phyloP scores from a whole-genome alignment of 2,797 vertebrate species.

The Ispidina lecontei region DNA sequence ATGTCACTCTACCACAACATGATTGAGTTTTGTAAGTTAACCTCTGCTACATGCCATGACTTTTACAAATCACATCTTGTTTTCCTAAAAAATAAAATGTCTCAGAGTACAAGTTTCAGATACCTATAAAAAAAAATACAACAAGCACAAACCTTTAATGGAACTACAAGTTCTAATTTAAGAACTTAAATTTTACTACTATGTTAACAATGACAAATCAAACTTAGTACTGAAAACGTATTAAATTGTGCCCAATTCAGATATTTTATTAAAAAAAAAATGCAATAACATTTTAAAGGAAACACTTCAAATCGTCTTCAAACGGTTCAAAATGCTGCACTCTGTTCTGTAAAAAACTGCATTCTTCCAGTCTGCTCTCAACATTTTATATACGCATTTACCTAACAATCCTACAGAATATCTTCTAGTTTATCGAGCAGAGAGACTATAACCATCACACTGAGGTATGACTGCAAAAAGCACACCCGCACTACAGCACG shows the following conservation, averaged over 20 bases:
- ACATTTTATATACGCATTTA: too few species aligned
- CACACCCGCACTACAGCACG: not conserved
- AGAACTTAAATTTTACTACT: not conserved
- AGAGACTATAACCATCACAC: not conserved
- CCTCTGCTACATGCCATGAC: accelerated
- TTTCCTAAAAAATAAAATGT: not conserved
- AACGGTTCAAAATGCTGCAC: not conserved
- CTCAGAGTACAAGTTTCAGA: not conserved
- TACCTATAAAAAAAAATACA: accelerated
- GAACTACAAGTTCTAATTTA: not conserved
- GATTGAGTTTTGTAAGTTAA: not conserved
- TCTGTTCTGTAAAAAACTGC: accelerated
- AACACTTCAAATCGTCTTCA: not conserved
- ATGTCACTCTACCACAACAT: not conserved
- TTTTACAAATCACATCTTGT: not conserved
- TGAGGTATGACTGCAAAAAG: accelerated
- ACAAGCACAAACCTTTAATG: not conserved
- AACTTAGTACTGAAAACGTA: not conserved
- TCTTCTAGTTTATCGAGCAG: too few species aligned
- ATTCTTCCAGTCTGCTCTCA: not conserved
- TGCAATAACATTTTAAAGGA: not conserved
- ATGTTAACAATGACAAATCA: not conserved
- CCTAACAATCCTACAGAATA: accelerated
- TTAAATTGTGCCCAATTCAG: accelerated
- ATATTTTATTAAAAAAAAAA: not conserved